These are phyloP conservation scores for Sorex maritimensis DNA, from an alignment of 2,797 vertebrate species.

Conservation along the genomic window DNA sequence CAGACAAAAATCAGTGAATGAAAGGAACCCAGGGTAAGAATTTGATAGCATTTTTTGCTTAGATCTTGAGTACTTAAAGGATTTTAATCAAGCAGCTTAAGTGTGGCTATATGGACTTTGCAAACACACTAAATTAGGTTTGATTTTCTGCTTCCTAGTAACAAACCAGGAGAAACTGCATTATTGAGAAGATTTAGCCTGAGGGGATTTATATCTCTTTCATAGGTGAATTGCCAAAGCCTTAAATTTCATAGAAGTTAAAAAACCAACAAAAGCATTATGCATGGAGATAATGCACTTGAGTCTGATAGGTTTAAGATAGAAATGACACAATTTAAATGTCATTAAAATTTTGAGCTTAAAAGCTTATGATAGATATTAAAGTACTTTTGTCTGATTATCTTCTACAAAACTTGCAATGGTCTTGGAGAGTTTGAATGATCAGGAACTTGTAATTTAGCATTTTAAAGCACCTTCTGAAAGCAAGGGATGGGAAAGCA, in stretches of 20 bases:
- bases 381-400: constrained; percentile 61
- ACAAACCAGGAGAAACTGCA: constrained; percentile 61
- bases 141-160: constrained; percentile 62
- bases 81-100: constrained; percentile 74
- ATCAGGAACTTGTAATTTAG: constrained; percentile 10
- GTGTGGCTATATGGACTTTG: constrained; percentile 68
- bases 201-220: constrained; percentile 72
- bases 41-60: constrained; percentile 59
- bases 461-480: constrained; percentile 66
- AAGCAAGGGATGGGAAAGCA: constrained; percentile 34
- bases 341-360: constrained; percentile 29
- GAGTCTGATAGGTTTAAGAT: constrained; percentile 65
- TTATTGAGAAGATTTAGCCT: constrained; percentile 68
- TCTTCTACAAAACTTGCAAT: constrained; percentile 64
- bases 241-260: constrained; percentile 65
- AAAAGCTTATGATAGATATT: constrained; percentile 57
- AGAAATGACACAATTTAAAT: constrained; percentile 66
- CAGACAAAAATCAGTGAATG: constrained; percentile 50
- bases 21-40: constrained; percentile 46
- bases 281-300: neutral
- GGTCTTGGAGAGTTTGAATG: constrained; percentile 1
- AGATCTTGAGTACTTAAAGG: constrained; percentile 70
- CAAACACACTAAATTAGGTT: constrained; percentile 79
- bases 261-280: constrained; percentile 53
- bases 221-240: constrained; percentile 69